Conservation (phyloP, 1,140 invertebrate genomes). For the Papilio helenus region DNA sequence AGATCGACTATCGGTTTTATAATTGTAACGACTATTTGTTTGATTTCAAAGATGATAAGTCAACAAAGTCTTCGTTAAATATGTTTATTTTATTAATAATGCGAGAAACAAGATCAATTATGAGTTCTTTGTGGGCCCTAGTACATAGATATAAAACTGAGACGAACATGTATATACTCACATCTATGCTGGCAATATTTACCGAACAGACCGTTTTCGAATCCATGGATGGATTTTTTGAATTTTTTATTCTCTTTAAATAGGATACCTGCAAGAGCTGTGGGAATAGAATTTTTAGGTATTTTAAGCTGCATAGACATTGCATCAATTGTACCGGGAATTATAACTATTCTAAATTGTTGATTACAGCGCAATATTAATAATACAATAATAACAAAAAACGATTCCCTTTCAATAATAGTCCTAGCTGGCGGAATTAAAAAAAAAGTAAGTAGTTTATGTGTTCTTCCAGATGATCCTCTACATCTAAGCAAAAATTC, state of each 20-base stretch:
- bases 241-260: neutral
- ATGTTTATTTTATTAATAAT: neutral
- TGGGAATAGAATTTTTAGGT: neutral
- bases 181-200: neutral
- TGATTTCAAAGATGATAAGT: conserved; percentile 16
- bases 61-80: neutral
- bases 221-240: neutral
- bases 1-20: conserved; percentile 65
- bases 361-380: no score
- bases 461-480: no score
- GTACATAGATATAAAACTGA: neutral
- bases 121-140: neutral
- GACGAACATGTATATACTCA: neutral
- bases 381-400: no score
- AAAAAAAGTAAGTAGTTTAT: no score
- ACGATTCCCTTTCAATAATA: neutral
- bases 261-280: neutral
- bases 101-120: neutral
- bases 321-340: no score
- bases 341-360: no score
- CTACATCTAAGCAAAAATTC: no score
- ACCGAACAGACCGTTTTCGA: neutral
- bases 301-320: neutral
- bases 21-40: conserved; percentile 56
- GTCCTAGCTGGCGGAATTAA: no score